phyloP scores from a whole-genome alignment of 2,797 vertebrate genomes.

The Hipposideros larvatus region DNA sequence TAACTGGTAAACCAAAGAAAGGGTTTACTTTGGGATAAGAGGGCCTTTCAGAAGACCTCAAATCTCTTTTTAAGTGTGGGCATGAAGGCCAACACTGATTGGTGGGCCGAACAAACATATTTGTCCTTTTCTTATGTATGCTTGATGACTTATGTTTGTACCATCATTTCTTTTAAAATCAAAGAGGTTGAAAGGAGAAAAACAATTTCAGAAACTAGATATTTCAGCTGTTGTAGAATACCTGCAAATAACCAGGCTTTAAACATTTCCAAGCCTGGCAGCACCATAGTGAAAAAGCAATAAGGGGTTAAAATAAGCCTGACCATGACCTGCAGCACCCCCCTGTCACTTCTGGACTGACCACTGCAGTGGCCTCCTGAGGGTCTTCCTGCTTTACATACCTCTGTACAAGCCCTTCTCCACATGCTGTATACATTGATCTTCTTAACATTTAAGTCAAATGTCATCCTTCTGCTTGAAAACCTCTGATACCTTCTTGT shows the following conservation, averaged over 20 bases:
- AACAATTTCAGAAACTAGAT: background rate
- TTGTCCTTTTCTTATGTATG: background rate
- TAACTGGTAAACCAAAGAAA: background rate
- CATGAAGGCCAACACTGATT: background rate
- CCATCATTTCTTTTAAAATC: background rate
- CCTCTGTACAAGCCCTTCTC: background rate
- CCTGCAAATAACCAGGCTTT: too few species aligned
- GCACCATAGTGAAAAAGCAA: background rate
- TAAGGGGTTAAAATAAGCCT: background rate
- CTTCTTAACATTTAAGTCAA: background rate
- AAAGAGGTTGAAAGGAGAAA: background rate
- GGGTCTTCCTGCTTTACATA: background rate
- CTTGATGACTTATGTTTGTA: background rate
- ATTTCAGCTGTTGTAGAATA: background rate
- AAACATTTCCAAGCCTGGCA: background rate
- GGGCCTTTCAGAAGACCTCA: background rate
- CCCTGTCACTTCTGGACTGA: accelerated
- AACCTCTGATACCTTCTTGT: background rate
- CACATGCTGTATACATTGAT: background rate
- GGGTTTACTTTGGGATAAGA: background rate
- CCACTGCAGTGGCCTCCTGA: background rate
- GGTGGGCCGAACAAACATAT: background rate
- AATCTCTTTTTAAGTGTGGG: background rate
- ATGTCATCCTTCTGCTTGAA: background rate
- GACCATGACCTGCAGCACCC: too few species aligned